These are phyloP conservation scores for Erebia ligea DNA, from an alignment of 2,888 invertebrate species.

Conservation along the genomic window DNA sequence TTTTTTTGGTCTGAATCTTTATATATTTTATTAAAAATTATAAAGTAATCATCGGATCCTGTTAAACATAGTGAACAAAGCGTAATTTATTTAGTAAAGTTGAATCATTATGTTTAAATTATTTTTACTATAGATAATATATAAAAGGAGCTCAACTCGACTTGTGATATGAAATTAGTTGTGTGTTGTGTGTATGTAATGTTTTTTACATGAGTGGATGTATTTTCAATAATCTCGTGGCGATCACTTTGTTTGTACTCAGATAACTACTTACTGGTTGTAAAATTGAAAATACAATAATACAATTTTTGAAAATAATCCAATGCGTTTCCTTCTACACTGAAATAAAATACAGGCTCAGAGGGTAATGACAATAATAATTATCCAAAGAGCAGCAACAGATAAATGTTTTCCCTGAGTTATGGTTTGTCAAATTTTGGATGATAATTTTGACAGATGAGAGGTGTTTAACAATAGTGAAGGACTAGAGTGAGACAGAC, in stretches of 20 bases:
- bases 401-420: no score
- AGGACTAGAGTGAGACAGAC: no score
- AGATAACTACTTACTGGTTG: constrained; percentile 30
- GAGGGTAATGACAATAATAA: no score
- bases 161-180: constrained; percentile 4
- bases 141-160: constrained; percentile 1
- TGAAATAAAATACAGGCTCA: not conserved
- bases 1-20: no score
- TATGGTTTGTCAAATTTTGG: no score
- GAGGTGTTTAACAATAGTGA: no score
- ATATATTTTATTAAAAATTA: no score
- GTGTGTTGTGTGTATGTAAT: not conserved
- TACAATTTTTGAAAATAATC: not conserved
- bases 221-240: not conserved
- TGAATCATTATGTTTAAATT: no score
- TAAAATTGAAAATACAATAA: constrained; percentile 29
- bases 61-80: not conserved
- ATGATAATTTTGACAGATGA: no score
- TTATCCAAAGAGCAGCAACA: no score
- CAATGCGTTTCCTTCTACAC: not conserved
- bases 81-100: not conserved
- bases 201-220: not conserved
- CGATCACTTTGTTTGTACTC: constrained; percentile 22
- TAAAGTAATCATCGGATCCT: no score
- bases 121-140: not conserved